Evolutionary conservation across 1,140 invertebrate genomes (phyloP), one percentile per base, ranked within the genome.

Genomic region (Platyscapa corneri): DNA sequence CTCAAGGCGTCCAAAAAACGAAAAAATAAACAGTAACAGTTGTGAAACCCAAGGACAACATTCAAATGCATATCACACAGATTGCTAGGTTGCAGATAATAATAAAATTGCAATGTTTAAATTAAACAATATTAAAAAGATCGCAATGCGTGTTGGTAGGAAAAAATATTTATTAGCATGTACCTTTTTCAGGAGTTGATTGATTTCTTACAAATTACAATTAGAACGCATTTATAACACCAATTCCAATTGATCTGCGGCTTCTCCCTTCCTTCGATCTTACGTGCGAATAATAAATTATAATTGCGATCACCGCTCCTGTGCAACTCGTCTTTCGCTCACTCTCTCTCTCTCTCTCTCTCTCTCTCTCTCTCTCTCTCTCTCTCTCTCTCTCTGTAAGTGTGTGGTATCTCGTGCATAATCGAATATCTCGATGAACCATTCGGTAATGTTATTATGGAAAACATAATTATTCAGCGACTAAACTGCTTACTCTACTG

Each of bases 141-240:
- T 7, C 10, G 30, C 8, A n/a, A n/a, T 14, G 39, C n/a, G 10
- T 56, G 34, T 20, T 34, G n/a, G 10, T 20, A 77, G 46, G 32
- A 34, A 77, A 77, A 77, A 77, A 32, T 77, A 77, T 77, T 77
- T 77, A 77, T 77, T 77, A 34, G 53, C 14, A 23, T 23, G n/a
- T 77, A 56, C n/a, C 5, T 34, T 70, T 75, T n/a, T 75, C 42
- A 27, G 5, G 3, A 39, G 12, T 64, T 32, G 12, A 32, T 32
- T 12, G 0, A 42, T 42, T 27, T 74, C 18, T 74, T 74, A 42
- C 37, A 74, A n/a, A 23, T 74, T n/a, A 42, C 49, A 10, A 18
- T 34, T 37, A 70, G 0, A 70, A 39, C 32, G 67, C 67, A 70
- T 74, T 74, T 3, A 14, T 74, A 18, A 74, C 20, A 14, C 39